phyloP scores from a whole-genome alignment of 2,797 vertebrate species.

The Phrynocephalus vlangalii region DNA sequence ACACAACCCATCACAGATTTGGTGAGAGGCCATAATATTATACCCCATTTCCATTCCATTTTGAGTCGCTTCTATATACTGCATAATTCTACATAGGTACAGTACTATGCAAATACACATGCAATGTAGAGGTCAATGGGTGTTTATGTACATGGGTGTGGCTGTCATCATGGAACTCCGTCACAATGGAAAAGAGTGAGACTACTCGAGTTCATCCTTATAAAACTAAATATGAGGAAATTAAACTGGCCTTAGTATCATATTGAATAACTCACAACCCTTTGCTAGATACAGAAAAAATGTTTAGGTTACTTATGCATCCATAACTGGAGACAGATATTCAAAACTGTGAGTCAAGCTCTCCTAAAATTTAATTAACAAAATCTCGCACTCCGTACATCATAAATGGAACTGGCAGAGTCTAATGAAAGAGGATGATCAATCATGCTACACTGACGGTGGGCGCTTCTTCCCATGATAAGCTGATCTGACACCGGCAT shows the following conservation, averaged over 20 bases:
- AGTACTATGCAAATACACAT: neutral
- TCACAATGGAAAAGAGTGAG: neutral
- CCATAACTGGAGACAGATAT: constrained; percentile 26
- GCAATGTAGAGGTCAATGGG: neutral
- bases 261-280: neutral
- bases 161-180: neutral
- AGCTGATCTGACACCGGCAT: neutral
- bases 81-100: neutral
- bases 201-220: neutral
- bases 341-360: neutral
- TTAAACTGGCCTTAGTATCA: neutral
- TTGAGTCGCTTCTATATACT: neutral
- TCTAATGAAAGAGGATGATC: neutral
- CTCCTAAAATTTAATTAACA: constrained; percentile 12
- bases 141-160: neutral
- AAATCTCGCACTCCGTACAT: neutral
- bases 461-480: neutral
- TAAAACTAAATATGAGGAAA: neutral
- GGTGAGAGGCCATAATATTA: neutral
- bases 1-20: neutral
- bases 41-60: neutral
- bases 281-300: constrained; percentile 27
- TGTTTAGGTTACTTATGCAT: constrained; percentile 44
- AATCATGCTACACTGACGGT: neutral
- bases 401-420: constrained; percentile 30